Evolutionary conservation across 2,888 invertebrate species (phyloP), one percentile per base, ranked within the genome.

Genomic region (Hirtodrosophila alboralis): DNA sequence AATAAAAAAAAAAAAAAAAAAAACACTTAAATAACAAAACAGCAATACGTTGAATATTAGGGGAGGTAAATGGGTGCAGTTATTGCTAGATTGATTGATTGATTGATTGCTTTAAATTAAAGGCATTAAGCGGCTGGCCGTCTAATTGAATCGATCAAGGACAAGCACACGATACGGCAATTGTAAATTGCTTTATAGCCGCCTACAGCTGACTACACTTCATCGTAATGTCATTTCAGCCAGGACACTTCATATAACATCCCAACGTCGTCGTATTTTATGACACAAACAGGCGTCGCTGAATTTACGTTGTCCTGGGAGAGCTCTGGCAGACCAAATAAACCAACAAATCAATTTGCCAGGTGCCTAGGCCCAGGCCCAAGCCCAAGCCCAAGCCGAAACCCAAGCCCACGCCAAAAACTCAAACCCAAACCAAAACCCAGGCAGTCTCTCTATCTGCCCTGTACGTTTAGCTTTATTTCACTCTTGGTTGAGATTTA

Each of bases 91-190:
- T 68, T 48, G 57, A 58, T 73, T 70, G 83, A 61, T 75, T 78
- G 79, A 79, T 81, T 80, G 81, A 81, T 83, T 84, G 79, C 83
- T 84, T 83, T 83, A 84, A 83, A 84, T 84, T 84, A 84, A 84
- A 83, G 75, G 54, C 80, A 72, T 84, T 80, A 84, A 72, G 84
- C 59, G 75, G 75, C 73, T 66, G 58, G 52, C 58, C 76, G 52
- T 71, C 62, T 76, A 79, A 79, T 79, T 80, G 80, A 78, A 81
- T 84, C 78, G 73, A 78, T 78, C 80, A 72, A 61, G 51, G 31
- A 51, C 57, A 38, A 23, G 41, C 9, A 40, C n/a, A 27, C 45
- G 23, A 23, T 38, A 43, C 27, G 49, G 60, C 76, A 83, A 84
- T 83, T 76, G 81, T 75, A 83, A 83, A 83, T 83, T 83, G 77